Base-by-base conservation (phyloP, 1,140 invertebrate genomes). In the Drosophila bocqueti region DNA sequence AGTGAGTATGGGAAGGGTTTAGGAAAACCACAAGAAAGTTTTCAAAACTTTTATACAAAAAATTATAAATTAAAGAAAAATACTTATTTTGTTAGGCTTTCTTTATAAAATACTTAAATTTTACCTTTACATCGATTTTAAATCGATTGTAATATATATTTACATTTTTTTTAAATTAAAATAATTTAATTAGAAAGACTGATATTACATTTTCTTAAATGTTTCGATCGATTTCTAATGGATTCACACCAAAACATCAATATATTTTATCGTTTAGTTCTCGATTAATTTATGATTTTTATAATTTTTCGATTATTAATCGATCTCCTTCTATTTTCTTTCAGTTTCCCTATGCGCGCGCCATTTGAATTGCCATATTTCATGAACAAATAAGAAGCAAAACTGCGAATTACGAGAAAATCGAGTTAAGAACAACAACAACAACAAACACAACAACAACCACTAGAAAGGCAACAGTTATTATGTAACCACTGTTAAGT, bases 401-500 rank as follows among this genome's bases (percentile, higher is more conserved):
- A 73, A 68, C 47, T 77, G 74, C 74, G 40, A 69, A 54, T 36
- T 62, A 73, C 43, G 24, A 60, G 45, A 67, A 38, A 54, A 49
- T 57, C 63, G 49, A 71, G 40, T 47, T 46, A 71, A 64, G 13
- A 54, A 36, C 50, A 68, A 61, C 50, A 34, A 24, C 24, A 34
- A 29, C 29, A 61, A 45, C 38, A 49, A 75, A 21, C 45, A 16
- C 43, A 69, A 43, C 26, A 61, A 54, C 13, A 34, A 69, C 50
- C 47, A 69, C 47, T 29, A 46, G 40, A 65, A 85, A 63, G 57
- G 72, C 75, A 68, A 69, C 63, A 87, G 76, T 87, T 87, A 87
- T 87, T 85, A 81, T 85, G 79, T 79, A 85, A 85, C 55, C 68
- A 72, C 63, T 76, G 79, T 86, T 87, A 87, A 89, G 84, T 84